Evolutionary conservation across 1,140 invertebrate species (phyloP), one percentile per base, ranked within the genome.

Genomic region (Neodiprion lecontei): DNA sequence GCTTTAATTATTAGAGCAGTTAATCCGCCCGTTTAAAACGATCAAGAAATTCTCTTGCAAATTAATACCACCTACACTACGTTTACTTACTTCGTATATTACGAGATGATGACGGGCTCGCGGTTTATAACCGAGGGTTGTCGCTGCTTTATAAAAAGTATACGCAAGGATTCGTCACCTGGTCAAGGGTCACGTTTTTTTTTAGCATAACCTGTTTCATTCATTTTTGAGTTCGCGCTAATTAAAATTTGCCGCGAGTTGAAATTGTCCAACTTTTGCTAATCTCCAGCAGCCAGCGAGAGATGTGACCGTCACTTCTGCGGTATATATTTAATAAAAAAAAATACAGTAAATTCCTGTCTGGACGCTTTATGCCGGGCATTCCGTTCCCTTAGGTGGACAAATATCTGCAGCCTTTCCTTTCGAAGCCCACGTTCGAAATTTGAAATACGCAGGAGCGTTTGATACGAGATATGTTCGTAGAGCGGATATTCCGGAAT

Each of bases 401-500:
- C 11, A 61, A 61, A 61, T 17, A 61, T 61, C 53, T 12, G 9
- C 53, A 61, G n/a, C 8, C 28, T 40, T 61, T 61, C 53, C 53
- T 61, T 12, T 61, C 53, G 53, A 61, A 17, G 3, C 53, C 11
- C 53, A 17, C 53, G 53, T 61, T 61, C 53, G 53, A 61, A 61
- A 61, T 61, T 61, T 61, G 53, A 61, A 61, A 61, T 61, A 61
- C 53, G 53, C 53, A 61, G 53, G 11, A 12, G n/a, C 53, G 53
- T 61, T 61, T 61, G 53, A 61, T 61, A 61, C 53, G 53, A 61
- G 53, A 61, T 61, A 61, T 61, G 53, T 61, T 61, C 53, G 53
- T 61, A 9, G 53, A 61, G 53, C 53, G 53, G 53, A 61, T 61
- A 61, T 61, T 61, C 53, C 5, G 53, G 53, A 61, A 61, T 61